These are phyloP conservation scores for Portevinia maculata DNA, from an alignment of 2,888 invertebrate species.

Conservation along the genomic window DNA sequence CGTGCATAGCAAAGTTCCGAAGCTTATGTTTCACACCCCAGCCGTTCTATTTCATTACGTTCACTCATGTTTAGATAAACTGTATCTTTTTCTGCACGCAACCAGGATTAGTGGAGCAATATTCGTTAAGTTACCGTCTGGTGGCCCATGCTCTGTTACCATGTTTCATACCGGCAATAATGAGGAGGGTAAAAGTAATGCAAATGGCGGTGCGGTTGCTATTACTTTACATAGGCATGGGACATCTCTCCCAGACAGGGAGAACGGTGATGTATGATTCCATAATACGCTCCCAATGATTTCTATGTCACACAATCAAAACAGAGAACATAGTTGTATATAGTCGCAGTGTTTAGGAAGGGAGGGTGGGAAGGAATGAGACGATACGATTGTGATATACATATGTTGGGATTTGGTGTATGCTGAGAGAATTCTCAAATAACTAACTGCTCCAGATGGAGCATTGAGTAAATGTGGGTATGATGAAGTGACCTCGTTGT, in stretches of 20 bases:
- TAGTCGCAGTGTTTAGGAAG: neutral
- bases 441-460: constrained; percentile 52
- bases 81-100: constrained; percentile 13
- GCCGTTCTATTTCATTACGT: constrained; percentile 31
- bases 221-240: neutral
- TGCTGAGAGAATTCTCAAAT: constrained; percentile 50
- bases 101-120: constrained; percentile 36
- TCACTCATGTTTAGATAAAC: constrained; percentile 29
- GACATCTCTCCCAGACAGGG: constrained; percentile 47
- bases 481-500: constrained; percentile 64
- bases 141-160: constrained; percentile 35
- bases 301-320: constrained; percentile 59
- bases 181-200: constrained; percentile 46
- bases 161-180: constrained; percentile 48
- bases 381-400: constrained; percentile 2
- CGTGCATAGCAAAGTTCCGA: constrained; percentile 1
- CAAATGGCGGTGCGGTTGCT: constrained; percentile 7
- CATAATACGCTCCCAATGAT: constrained; percentile 35
- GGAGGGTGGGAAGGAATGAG: neutral
- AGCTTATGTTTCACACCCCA: constrained; percentile 34
- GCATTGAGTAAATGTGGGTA: constrained; percentile 4
- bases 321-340: constrained; percentile 37
- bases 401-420: constrained; percentile 2
- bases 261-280: constrained; percentile 57
- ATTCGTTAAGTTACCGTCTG: constrained; percentile 66